Base-by-base conservation (phyloP, 2,113 vertebrate genomes). In the Reinhardtius hippoglossoides region DNA sequence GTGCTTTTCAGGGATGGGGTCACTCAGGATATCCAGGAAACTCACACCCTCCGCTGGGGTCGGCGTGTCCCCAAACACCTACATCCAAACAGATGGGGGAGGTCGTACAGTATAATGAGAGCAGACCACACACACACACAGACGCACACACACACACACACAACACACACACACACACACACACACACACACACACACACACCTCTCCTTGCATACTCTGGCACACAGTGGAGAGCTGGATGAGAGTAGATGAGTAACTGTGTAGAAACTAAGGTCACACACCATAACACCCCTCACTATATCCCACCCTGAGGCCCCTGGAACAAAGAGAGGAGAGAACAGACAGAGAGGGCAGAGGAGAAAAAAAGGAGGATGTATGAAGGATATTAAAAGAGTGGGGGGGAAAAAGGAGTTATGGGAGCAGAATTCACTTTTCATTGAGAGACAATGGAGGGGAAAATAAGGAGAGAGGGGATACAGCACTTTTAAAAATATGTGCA, bases 1-100 rank as follows among this genome's bases (percentile, higher is more conserved):
- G 82, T 94, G 84, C 67, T 91, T 95, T 21, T 94, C 94, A 26
- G 94, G 94, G 73, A 93, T 91, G 16, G 93, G 92, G 86, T 95
- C 94, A 71, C 62, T 89, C 67, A 95, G 80, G 81, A 95, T 95
- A 75, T 95, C 94, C 87, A 95, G 77, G 80, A 92, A 92, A 77
- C 71, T 86, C 59, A 95, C 90, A 9, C 78, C 82, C 64, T 89
- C 85, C 50, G 76, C 69, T 6, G 93, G 89, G 52, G 92, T 94
- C 26, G 94, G 91, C 15, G 37, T 85, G 84, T 93, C 94, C 73
- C 84, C 91, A 57, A 95, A 95, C 74, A 95, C 92, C 94, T 95
- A 71, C 58, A 85, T 52, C 58, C 76, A 71, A 82, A 84, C 85
- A 92, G 64, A 91, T 79, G 72, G 55, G 60, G 68, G 57, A 69